Base-by-base conservation (phyloP, 1,140 invertebrate genomes). In the Aethina tumida region DNA sequence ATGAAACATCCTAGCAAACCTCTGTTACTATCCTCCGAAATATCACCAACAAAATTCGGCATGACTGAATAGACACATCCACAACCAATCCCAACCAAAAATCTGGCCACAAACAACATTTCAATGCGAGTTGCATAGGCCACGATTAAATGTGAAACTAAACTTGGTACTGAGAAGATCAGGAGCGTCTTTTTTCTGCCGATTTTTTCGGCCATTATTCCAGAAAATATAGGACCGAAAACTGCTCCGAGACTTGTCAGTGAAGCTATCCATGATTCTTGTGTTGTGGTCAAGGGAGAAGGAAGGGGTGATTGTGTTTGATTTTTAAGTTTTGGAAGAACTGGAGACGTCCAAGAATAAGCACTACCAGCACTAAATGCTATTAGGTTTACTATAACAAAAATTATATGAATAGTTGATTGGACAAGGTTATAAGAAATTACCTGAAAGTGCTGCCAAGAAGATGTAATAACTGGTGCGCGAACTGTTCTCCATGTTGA, bases 241-340 rank as follows among this genome's bases (percentile, higher is more conserved):
- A 86, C 65, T 13, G 85, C 82, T 6, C 86, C 86, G 12, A 92
- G 53, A 1, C 82, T 73, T 30, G 90, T 63, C 6, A 91, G 59
- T 0, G 83, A 83, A 0, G 79, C 81, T 39, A 92, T 81, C 84
- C 84, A 92, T 0, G 86, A 81, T 25, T 66, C 61, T 50, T 84
- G 65, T 1, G 72, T 67, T 0, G 43, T 18, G 0, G 63, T 68
- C 4, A 73, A 43, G 4, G 49, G 40, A 4, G 40, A 40, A 0
- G 62, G 63, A 6, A 60, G 32, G 3, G 58, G 56, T 34, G 50
- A 58, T 0, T 43, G 32, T 22, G 51, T 41, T 10, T 15, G 24
- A 28, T 41, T 49, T 25, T 41, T 53, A 10, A 84, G 56, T 46
- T 74, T 75, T 1, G 70, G 62, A 4, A 74, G 60, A 1, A 77